Evolutionary conservation across 2,113 vertebrate species (phyloP).

Genomic region (Calypte anna): DNA sequence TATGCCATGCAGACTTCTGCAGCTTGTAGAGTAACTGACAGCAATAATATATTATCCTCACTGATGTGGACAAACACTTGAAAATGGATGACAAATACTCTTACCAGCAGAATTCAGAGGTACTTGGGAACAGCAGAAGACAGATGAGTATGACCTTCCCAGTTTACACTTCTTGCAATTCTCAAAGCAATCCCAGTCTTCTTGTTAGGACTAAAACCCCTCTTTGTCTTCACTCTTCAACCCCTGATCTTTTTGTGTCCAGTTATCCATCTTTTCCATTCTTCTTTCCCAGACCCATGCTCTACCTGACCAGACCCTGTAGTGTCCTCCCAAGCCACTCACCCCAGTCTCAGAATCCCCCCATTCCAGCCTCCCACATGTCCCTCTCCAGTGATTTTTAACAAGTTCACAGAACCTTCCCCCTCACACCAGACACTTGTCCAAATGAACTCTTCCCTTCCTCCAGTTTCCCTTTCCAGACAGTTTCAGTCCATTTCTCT

Average conservation of each 20-base stretch:
- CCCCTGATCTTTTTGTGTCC: neutral
- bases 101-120: constrained; percentile 1
- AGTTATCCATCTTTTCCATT: neutral
- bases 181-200: neutral
- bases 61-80: constrained; percentile 45
- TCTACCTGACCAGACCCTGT: neutral
- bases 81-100: constrained; percentile 38
- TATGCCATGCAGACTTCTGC: neutral
- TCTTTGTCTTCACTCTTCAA: neutral
- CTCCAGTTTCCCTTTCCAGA: neutral
- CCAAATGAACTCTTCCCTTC: neutral
- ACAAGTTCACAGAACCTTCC: neutral
- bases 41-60: constrained; percentile 33
- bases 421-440: accelerated
- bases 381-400: neutral
- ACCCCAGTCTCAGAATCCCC: neutral
- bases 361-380: neutral
- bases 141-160: constrained; percentile 38
- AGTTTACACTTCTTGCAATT: neutral
- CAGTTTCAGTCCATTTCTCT: neutral
- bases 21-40: constrained; percentile 42
- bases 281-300: neutral
- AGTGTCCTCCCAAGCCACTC: neutral
- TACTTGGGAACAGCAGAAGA: neutral
- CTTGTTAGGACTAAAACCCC: neutral